A percentile compares a stretch with the other conserved stretches of the same genome.
These are phyloP conservation scores for Drosophila subquinaria DNA, from an alignment of 2,888 invertebrate species.

Conservation along the genomic window DNA sequence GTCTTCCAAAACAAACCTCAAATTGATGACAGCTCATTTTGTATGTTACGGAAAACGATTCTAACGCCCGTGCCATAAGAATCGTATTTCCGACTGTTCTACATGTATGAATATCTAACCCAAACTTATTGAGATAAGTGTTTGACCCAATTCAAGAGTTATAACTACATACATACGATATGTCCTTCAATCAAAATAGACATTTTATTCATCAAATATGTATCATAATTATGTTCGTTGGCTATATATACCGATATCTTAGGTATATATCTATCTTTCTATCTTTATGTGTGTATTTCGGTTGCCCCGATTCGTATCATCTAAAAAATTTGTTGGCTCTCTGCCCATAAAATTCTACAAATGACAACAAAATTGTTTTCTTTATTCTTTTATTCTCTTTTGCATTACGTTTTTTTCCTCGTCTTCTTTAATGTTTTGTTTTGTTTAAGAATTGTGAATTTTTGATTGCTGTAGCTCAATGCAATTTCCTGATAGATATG, in stretches of 20 bases:
- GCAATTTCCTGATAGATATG: slow-evolving; percentile 45
- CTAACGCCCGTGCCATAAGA: not conserved
- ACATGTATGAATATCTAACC: slow-evolving; percentile 1
- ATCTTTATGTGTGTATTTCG: slow-evolving; percentile 6
- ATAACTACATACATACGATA: not conserved
- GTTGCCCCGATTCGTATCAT: slow-evolving; percentile 43
- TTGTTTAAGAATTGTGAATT: slow-evolving; percentile 28
- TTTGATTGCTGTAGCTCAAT: slow-evolving; percentile 27
- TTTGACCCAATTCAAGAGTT: slow-evolving; percentile 18
- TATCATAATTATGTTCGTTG: slow-evolving; percentile 11
- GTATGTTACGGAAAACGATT: not conserved
- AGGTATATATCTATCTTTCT: not conserved
- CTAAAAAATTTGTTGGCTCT: slow-evolving; percentile 44
- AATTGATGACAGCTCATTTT: slow-evolving; percentile 5
- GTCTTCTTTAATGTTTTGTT: slow-evolving; percentile 12
- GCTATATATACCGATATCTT: slow-evolving; percentile 7
- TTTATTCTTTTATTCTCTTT: slow-evolving; percentile 8
- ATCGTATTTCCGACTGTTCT: slow-evolving; percentile 6
- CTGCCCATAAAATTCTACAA: slow-evolving; percentile 50
- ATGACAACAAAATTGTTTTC: slow-evolving; percentile 28
- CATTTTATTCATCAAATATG: slow-evolving; percentile 6
- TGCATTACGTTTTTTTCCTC: slow-evolving; percentile 3
- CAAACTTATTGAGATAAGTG: slow-evolving; percentile 31
- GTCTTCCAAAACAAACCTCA: slow-evolving; percentile 12
- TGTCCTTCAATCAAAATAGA: slow-evolving; percentile 20